Conservation (phyloP, 2,888 invertebrate species). For the Plagodis dolabraria region DNA sequence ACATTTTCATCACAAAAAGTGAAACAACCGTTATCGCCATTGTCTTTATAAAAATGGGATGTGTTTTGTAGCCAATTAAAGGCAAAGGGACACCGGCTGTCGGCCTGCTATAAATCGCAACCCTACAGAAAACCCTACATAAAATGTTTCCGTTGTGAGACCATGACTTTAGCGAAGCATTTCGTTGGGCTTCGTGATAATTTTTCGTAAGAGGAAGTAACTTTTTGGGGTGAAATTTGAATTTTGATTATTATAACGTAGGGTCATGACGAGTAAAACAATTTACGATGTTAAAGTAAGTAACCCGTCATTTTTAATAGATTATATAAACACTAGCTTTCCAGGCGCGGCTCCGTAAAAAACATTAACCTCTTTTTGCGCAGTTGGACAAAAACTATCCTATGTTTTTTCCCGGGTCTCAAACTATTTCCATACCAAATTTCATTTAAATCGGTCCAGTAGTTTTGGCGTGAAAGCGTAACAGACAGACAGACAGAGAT, state of each 20-base stretch:
- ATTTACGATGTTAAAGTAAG: conserved; percentile 10
- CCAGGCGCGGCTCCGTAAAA: no score
- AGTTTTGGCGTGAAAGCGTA: no score
- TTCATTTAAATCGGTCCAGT: no score
- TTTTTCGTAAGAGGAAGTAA: conserved; percentile 36
- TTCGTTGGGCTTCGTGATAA: conserved; percentile 30
- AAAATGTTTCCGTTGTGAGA: conserved; percentile 68
- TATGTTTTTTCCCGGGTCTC: no score
- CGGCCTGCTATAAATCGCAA: conserved; percentile 81
- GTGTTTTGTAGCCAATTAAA: conserved; percentile 83
- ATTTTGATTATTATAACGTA: conserved; percentile 26
- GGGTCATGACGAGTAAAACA: conserved; percentile 3
- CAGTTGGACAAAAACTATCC: no score
- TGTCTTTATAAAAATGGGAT: conserved; percentile 70
- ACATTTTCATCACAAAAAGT: conserved; percentile 38
- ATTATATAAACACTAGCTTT: no score
- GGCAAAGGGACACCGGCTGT: conserved; percentile 73
- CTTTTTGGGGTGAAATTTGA: conserved; percentile 30
- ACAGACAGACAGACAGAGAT: no score
- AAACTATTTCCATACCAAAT: no score
- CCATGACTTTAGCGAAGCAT: conserved; percentile 30
- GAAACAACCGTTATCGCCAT: conserved; percentile 62
- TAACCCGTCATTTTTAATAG: no score
- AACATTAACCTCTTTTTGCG: no score
- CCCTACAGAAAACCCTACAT: conserved; percentile 72